These are phyloP conservation scores for Melanostoma scalare DNA, from an alignment of 2,888 invertebrate species.

Conservation along the genomic window DNA sequence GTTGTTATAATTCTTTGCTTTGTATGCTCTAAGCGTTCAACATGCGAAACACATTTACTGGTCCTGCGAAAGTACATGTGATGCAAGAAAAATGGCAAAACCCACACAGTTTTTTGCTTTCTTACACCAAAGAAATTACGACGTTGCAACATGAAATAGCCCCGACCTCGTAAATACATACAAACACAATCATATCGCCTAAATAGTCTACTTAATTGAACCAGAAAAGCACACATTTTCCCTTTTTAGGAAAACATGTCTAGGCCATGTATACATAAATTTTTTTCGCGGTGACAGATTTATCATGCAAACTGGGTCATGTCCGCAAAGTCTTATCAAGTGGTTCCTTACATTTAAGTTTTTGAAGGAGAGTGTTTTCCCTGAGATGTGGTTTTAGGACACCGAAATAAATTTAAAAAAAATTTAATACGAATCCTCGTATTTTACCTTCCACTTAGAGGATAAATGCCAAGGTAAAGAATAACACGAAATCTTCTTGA, in stretches of 20 bases:
- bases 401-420: too few species aligned
- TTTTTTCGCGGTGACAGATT: neutral
- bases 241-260: too few species aligned
- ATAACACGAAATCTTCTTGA: too few species aligned
- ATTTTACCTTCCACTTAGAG: too few species aligned
- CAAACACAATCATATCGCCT: conserved; percentile 30
- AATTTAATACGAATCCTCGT: too few species aligned
- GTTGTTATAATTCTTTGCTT: conserved; percentile 8
- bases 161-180: neutral
- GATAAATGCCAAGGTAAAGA: too few species aligned
- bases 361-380: too few species aligned
- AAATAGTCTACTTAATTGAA: conserved; percentile 60
- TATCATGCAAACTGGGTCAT: too few species aligned
- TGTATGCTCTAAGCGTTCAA: conserved; percentile 36
- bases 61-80: conserved; percentile 31
- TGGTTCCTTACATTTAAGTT: too few species aligned
- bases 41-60: conserved; percentile 45
- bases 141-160: conserved; percentile 17
- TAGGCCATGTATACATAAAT: neutral
- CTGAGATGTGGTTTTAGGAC: too few species aligned
- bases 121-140: conserved; percentile 32
- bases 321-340: too few species aligned
- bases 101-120: conserved; percentile 14
- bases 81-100: conserved; percentile 14
- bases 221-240: neutral